Base-by-base conservation (phyloP, 2,113 vertebrate genomes). In the Charadrius vociferus region DNA sequence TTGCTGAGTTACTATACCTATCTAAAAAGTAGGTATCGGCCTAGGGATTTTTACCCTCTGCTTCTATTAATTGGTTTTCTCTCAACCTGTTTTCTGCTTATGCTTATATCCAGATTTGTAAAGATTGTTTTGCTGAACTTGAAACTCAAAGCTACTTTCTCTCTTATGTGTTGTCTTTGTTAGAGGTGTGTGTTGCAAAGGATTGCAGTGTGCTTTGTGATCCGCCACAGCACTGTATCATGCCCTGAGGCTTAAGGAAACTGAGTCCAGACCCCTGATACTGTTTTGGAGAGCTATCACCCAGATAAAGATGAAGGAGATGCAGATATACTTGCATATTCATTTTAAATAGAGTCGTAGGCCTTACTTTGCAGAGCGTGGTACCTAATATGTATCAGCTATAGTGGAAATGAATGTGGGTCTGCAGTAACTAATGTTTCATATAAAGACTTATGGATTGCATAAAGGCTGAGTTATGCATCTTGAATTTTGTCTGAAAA, bases 401-500 rank as follows among this genome's bases (percentile, higher is more conserved):
- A 61, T 8, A 8, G 4, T 16, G 26, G 41, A 88, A 87, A 68
- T 56, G 87, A 92, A 89, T 41, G 22, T 24, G 9, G 47, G 39
- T 87, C 73, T 91, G 37, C 52, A 85, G 53, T 90, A 95, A 61
- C 36, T 78, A 86, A 82, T 66, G 39, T 75, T 93, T 95, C 83
- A 23, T 63, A 56, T 86, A 61, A 88, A 67, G 75, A 83, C 49
- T 63, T 85, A 79, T 0, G 0, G 23, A 84, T 85, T 96, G 52
- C 72, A 84, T 79, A 79, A 92, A 95, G 91, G 24, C 41, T 77
- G 80, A 93, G 80, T 89, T 92, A 80, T 30, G 66, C 24, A 75
- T 83, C 83, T 95, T 68, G 86, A 81, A 95, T 95, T 90, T 80
- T 95, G 77, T 89, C 91, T 96, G 96, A 84, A 95, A 97, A 95